A percentile compares a stretch with the other conserved stretches of the same genome.
phyloP scores from a whole-genome alignment of 1,140 invertebrate species.

The Pogonognathellus flavescens region DNA sequence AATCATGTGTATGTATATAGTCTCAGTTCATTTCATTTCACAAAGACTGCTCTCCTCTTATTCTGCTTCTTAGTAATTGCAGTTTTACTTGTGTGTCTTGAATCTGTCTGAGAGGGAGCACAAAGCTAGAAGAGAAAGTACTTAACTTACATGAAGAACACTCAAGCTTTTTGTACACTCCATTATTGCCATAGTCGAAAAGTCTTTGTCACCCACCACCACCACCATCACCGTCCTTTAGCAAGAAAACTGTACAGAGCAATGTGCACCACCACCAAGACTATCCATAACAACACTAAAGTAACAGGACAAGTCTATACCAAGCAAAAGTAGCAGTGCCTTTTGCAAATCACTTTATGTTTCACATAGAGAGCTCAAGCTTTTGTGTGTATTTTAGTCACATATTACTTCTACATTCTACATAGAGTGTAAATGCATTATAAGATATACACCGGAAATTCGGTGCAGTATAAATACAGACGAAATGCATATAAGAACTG shows the following conservation, averaged over 20 bases:
- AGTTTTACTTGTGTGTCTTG: neutral
- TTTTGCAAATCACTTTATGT: neutral
- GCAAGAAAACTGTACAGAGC: no score
- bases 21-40: neutral
- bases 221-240: neutral
- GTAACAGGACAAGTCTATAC: no score
- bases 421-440: neutral
- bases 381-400: no score
- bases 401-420: neutral
- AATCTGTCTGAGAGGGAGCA: neutral
- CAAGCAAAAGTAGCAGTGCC: neutral
- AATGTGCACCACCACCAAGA: no score
- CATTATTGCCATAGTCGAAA: neutral
- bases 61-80: neutral
- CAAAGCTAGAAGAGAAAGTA: conserved; percentile 22
- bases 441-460: neutral
- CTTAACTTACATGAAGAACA: conserved; percentile 5
- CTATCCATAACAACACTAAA: no score
- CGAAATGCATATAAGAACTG: neutral
- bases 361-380: neutral
- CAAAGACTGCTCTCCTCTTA: neutral
- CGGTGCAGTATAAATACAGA: no score
- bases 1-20: conserved; percentile 13
- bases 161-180: conserved; percentile 25
- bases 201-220: conserved; percentile 31